Base-by-base conservation (phyloP, 2,797 vertebrate species). In the Cryptoprocta ferox region DNA sequence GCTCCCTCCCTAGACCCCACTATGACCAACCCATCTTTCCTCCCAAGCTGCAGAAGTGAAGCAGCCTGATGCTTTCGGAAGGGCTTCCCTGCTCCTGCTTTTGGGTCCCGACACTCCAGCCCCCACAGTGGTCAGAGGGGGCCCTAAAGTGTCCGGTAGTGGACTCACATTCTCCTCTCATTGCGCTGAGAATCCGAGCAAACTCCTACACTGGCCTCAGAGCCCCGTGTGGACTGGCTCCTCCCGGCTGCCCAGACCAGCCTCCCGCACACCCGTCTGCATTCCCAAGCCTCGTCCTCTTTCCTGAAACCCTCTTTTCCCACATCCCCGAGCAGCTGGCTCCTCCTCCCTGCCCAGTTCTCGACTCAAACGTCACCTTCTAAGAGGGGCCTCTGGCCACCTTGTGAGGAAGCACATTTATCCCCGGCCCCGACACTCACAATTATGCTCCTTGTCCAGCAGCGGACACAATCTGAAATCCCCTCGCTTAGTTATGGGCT, bases 341-440 rank as follows among this genome's bases (percentile, higher is more conserved):
- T 89, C 26, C n/a, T 48, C 66, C 28, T 45, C 35, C 73, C 39
- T 9, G 5, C 4, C 16, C 32, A 14, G 19, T 10, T 50, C 79
- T 84, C 86, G 66, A 63, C 50, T 75, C 65, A 61, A 59, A 76
- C 0, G 16, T 45, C 73, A 19, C 48, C 45, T 73, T 66, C 56
- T 16, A 14, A 0, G 19, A 56, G 16, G 26, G 16, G 26, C n/a
- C 45, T 32, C 24, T 13, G 14, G 53, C 3, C 21, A 6, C 6
- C 50, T n/a, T 87, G 39, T 15, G 28, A 59, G 42, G 89, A 32
- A 48, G 21, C 81, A 59, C 15, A 4, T 37, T 21, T 35, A 12
- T n/a, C 35, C 14, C n/a, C 3, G 0, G 5, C 2, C 70, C 7
- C 0, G 0, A 24, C 32, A 6, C 30, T 50, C 63, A 15, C 3